Base-by-base conservation (phyloP, 1,140 invertebrate species). In the Zaprionus ornatus region DNA sequence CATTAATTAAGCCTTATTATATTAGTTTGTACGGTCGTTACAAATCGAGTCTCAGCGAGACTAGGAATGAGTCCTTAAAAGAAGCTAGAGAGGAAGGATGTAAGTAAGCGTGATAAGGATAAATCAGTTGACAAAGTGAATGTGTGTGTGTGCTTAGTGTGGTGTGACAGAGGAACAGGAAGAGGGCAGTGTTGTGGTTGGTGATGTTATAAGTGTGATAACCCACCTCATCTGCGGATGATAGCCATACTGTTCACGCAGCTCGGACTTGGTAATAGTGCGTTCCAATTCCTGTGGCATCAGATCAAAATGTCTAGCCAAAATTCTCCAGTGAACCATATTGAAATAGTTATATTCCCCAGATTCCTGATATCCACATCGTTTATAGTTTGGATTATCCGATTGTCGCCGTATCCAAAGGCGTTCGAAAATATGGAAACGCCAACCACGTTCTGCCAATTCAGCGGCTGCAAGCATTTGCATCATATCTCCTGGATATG, bases 281-380 rank as follows among this genome's bases (percentile, higher is more conserved):
- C 73, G 62, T 17, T 90, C 85, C 32, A 90, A 23, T 4, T 80
- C 57, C 0, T 75, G 67, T 50, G 81, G 76, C 10, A 63, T 48
- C 13, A 90, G 64, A 19, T 82, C 54, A n/a, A 90, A 90, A 19
- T 70, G 52, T 0, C 82, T 79, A 0, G 72, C 52, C 37, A 77
- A 19, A 7, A 90, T 77, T 27, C 65, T 52, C 85, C 85, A 90
- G 21, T 82, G 73, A 4, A 70, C 50, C 75, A 80, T 77, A 32
- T 90, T 90, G 19, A 90, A 90, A 19, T 90, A 90, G 45, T 90
- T 86, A 52, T 85, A 90, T 17, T 90, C 85, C 1, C 85, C 85
- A 4, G 62, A 64, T 50, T 90, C 85, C 48, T 74, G 76, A 37
- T 35, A 65, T 0, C 69, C 76, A 9, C 27, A 2, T 1, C 27